Evolutionary conservation across 2,797 vertebrate genomes (phyloP).

Genomic region (Distichodus sexfasciatus): DNA sequence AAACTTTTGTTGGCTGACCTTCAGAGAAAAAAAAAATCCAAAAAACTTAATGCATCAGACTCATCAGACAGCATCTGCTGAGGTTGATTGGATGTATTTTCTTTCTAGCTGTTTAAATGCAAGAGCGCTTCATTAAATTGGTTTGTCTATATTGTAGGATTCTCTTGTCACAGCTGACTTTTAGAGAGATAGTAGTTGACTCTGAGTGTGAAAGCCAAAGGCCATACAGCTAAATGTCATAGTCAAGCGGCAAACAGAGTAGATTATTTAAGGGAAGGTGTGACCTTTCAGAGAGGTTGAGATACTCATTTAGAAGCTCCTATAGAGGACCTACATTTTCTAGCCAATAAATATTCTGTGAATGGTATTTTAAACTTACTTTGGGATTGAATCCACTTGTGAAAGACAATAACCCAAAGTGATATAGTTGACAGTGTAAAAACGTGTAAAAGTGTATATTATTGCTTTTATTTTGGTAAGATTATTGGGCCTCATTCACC

Average conservation of each 20-base stretch:
- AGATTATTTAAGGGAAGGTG: background rate
- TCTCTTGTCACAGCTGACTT: background rate
- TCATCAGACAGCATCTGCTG: constrained; percentile 62
- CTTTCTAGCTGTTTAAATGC: too few relatives aligned
- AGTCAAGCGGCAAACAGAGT: background rate
- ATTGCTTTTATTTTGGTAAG: too few relatives aligned
- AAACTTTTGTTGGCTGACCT: constrained; percentile 74
- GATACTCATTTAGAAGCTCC: background rate
- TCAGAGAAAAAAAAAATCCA: too few relatives aligned
- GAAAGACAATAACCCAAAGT: too few relatives aligned
- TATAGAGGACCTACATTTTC: background rate
- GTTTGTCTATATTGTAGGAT: background rate
- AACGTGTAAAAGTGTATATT: too few relatives aligned
- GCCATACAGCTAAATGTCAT: background rate
- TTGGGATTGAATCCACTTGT: too few relatives aligned
- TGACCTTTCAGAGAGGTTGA: background rate
- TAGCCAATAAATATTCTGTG: too few relatives aligned
- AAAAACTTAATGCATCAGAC: constrained; percentile 67
- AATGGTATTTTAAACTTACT: too few relatives aligned
- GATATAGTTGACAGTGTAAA: too few relatives aligned
- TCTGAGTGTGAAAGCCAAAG: background rate
- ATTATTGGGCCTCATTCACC: too few relatives aligned
- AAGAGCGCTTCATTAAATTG: background rate
- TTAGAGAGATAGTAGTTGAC: background rate
- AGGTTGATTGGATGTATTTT: constrained; percentile 68